phyloP scores from a whole-genome alignment of 2,888 invertebrate species.

The Biston betularia region DNA sequence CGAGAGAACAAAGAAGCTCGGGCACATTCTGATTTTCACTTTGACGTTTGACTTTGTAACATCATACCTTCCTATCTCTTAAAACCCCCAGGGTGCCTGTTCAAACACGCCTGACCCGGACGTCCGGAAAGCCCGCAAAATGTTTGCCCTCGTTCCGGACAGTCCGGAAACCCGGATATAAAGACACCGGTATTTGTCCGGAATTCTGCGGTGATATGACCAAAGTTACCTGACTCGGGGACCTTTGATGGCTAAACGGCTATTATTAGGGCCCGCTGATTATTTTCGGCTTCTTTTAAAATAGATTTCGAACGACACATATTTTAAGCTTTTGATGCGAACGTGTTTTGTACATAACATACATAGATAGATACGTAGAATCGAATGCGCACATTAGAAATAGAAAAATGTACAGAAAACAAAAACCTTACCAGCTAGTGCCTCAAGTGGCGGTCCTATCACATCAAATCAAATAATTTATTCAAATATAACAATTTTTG shows the following conservation, averaged over 20 bases:
- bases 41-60: conserved; percentile 15
- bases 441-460: no score
- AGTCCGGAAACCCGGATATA: conserved; percentile 22
- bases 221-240: conserved; percentile 16
- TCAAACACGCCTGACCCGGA: conserved; percentile 21
- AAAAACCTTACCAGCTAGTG: no score
- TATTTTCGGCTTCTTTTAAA: conserved; percentile 10
- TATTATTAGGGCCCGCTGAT: conserved; percentile 4
- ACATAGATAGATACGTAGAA: no score
- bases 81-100: not conserved
- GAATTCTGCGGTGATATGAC: conserved; percentile 23
- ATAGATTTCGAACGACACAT: not conserved
- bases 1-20: not conserved
- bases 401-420: no score
- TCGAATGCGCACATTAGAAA: no score
- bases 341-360: not conserved
- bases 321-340: not conserved
- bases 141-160: conserved; percentile 21
- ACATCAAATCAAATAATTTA: no score
- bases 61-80: conserved; percentile 8
- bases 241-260: conserved; percentile 13
- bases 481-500: no score
- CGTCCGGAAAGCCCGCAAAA: conserved; percentile 18
- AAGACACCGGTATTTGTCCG: conserved; percentile 25
- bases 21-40: conserved; percentile 1